A percentile compares a stretch with the other conserved stretches of the same genome.
Conservation (phyloP, 1,140 invertebrate species). For the Mactra quadrangularis region DNA sequence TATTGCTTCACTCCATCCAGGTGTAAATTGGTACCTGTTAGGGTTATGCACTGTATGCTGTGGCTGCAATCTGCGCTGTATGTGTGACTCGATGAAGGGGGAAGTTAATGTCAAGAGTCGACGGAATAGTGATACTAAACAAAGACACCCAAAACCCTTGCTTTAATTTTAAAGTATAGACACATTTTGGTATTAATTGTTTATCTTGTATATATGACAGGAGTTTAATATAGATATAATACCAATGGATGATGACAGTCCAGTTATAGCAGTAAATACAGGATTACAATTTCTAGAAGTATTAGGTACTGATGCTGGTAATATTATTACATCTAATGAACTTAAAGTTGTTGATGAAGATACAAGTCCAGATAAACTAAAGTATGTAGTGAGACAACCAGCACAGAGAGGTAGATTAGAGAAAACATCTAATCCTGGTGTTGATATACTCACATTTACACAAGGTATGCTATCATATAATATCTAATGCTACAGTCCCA, state of each 20-base stretch:
- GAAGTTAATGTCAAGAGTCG: no score
- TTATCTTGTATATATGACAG: no score
- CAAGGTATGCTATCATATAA: conserved; percentile 71
- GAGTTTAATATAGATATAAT: conserved; percentile 76
- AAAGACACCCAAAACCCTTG: no score
- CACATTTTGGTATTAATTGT: no score
- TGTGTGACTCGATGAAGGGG: no score
- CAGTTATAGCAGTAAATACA: conserved; percentile 75
- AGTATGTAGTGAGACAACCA: conserved; percentile 72
- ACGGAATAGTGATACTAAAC: no score
- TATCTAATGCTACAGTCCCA: not conserved
- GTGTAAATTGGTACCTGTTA: no score
- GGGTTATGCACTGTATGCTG: no score
- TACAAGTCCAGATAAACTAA: conserved; percentile 69
- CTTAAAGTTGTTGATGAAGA: conserved; percentile 76
- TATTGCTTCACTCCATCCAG: no score
- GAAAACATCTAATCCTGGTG: conserved; percentile 70
- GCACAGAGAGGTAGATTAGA: conserved; percentile 77
- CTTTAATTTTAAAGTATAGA: no score
- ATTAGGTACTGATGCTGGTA: conserved; percentile 67
- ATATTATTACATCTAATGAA: conserved; percentile 75
- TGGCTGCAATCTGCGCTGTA: no score
- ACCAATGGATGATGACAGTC: conserved; percentile 79
- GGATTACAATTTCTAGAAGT: conserved; percentile 79
- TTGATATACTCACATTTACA: conserved; percentile 75